Evolutionary conservation across 2,888 invertebrate genomes (phyloP).

Genomic region (Eulithis prunata): DNA sequence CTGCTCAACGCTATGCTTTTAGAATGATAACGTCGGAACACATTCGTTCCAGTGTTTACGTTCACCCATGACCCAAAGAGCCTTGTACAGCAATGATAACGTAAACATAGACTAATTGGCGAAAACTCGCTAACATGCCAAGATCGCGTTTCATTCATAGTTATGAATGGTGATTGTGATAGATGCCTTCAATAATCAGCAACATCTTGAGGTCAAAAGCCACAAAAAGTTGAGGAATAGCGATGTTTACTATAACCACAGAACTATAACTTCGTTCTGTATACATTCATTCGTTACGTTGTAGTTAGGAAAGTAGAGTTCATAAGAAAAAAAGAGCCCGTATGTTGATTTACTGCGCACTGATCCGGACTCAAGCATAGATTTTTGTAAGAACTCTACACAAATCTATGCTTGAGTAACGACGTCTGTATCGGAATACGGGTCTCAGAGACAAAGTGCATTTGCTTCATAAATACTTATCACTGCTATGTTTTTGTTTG

Average conservation of each 20-base stretch:
- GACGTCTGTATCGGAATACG: too few species aligned
- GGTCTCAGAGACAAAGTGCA: too few species aligned
- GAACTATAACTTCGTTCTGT: not conserved
- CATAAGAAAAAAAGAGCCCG: too few species aligned
- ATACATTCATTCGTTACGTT: not conserved
- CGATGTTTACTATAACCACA: too few species aligned
- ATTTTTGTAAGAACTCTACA: too few species aligned
- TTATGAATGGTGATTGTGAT: conserved; percentile 25
- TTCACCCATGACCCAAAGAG: conserved; percentile 67
- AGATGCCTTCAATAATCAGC: conserved; percentile 11
- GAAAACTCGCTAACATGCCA: conserved; percentile 45
- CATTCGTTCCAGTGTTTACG: conserved; percentile 64
- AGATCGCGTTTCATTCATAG: conserved; percentile 33
- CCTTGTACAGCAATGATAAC: conserved; percentile 58
- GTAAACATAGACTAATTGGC: conserved; percentile 50
- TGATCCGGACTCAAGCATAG: too few species aligned
- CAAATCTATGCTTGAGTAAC: too few species aligned
- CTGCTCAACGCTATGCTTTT: conserved; percentile 20
- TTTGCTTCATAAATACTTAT: not conserved
- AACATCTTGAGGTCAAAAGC: conserved; percentile 17
- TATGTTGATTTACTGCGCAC: too few species aligned
- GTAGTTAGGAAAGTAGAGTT: too few species aligned
- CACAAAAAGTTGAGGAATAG: not conserved
- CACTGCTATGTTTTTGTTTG: not conserved
- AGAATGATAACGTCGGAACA: conserved; percentile 43